A percentile compares a stretch with the other conserved stretches of the same genome.
phyloP scores from a whole-genome alignment of 2,888 invertebrate species.

The Apodemia zela region DNA sequence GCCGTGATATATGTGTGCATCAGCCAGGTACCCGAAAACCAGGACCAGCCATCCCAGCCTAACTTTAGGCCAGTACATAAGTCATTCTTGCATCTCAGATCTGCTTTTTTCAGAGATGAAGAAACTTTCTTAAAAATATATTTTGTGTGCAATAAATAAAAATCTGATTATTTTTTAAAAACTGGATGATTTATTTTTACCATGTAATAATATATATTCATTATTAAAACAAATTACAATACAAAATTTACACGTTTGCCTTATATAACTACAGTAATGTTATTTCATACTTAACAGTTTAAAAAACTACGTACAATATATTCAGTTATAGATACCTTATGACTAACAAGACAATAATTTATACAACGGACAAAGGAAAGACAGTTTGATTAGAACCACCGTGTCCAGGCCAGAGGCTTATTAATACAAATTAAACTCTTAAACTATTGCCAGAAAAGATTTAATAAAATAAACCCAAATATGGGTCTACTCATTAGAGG shows the following conservation, averaged over 20 bases:
- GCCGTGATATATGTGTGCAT: too few relatives aligned
- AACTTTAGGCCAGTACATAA: too few relatives aligned
- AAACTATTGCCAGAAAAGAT: constrained; percentile 61
- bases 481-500: constrained; percentile 44
- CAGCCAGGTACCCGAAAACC: too few relatives aligned
- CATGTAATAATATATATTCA: constrained; percentile 87
- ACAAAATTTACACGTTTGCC: constrained; percentile 87
- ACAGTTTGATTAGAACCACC: constrained; percentile 37
- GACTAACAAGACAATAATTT: constrained; percentile 72
- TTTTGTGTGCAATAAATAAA: constrained; percentile 43
- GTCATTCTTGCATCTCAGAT: too few relatives aligned
- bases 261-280: constrained; percentile 72
- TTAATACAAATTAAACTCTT: constrained; percentile 47
- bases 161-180: constrained; percentile 79
- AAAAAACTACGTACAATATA: constrained; percentile 78
- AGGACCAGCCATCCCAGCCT: too few relatives aligned
- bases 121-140: too few relatives aligned
- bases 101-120: too few relatives aligned
- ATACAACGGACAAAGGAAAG: constrained; percentile 67
- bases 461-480: constrained; percentile 56
- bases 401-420: constrained; percentile 45
- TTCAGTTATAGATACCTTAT: constrained; percentile 72
- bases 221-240: constrained; percentile 86
- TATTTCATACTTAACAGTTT: constrained; percentile 80
- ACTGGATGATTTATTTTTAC: constrained; percentile 84